Evolutionary conservation across 2,888 invertebrate species (phyloP).

Genomic region (Pseudococcus longispinus): DNA sequence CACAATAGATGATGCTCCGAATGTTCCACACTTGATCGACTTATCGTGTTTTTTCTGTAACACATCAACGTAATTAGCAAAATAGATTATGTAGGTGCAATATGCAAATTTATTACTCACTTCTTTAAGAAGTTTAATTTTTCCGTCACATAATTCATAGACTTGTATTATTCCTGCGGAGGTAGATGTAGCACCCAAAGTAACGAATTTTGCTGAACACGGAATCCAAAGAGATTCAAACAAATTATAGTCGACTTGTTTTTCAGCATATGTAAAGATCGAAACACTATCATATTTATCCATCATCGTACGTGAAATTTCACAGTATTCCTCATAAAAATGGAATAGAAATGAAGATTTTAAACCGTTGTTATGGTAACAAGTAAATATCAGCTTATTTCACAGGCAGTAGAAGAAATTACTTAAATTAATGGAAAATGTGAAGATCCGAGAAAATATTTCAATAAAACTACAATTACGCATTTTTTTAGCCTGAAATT

Average conservation of each 20-base stretch:
- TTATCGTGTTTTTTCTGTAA: conserved; percentile 68
- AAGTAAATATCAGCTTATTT: neutral
- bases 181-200: conserved; percentile 83
- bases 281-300: conserved; percentile 73
- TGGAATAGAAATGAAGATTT: neutral
- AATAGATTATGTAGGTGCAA: neutral
- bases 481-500: neutral
- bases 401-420: neutral
- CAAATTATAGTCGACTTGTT: conserved; percentile 81
- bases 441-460: neutral
- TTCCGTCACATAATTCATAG: conserved; percentile 78
- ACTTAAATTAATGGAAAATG: neutral
- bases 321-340: neutral
- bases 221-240: conserved; percentile 97
- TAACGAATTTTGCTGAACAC: conserved; percentile 89
- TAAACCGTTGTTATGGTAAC: neutral
- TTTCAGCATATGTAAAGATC: conserved; percentile 86
- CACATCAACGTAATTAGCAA: neutral
- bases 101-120: conserved; percentile 61
- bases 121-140: conserved; percentile 74
- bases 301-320: conserved; percentile 9
- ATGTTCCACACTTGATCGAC: conserved; percentile 91
- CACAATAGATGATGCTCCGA: conserved; percentile 84
- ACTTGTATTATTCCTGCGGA: conserved; percentile 86
- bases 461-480: neutral